phyloP scores from a whole-genome alignment of 2,113 vertebrate genomes.

The Montifringilla adamsi region DNA sequence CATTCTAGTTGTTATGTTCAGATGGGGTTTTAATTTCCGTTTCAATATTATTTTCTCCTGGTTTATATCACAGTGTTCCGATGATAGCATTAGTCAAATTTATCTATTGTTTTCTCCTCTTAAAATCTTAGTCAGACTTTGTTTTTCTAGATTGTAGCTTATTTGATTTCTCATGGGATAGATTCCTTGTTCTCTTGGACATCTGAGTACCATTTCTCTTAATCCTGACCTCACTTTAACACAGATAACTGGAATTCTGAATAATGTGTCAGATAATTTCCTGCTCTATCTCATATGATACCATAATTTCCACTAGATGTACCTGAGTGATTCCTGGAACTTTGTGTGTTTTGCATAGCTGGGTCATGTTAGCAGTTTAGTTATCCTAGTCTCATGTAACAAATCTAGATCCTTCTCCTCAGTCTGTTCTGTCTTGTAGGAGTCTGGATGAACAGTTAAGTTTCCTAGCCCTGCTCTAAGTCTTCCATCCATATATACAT shows the following conservation, averaged over 20 bases:
- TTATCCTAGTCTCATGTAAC: background rate
- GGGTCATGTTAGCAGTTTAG: background rate
- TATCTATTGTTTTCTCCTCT: background rate
- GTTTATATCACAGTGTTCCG: background rate
- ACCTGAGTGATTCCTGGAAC: constrained; percentile 32
- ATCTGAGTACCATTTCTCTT: background rate
- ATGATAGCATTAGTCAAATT: background rate
- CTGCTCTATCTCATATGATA: background rate
- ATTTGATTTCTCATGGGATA: constrained; percentile 33
- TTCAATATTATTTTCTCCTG: background rate
- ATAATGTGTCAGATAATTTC: background rate
- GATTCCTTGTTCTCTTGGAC: constrained; percentile 10
- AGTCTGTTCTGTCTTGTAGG: background rate
- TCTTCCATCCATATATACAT: background rate
- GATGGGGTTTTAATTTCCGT: background rate
- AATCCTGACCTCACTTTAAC: constrained; percentile 33
- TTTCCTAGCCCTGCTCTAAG: background rate
- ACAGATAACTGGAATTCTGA: constrained; percentile 30
- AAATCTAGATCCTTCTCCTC: background rate
- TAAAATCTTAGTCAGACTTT: constrained; percentile 23
- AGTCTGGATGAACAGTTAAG: background rate
- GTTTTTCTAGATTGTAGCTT: constrained; percentile 7
- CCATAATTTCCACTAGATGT: constrained; percentile 3
- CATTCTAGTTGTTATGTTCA: background rate
- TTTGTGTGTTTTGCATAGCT: background rate